A percentile compares a stretch with the other conserved stretches of the same genome.
phyloP scores from a whole-genome alignment of 2,888 invertebrate genomes.

The Netelia melanura region DNA sequence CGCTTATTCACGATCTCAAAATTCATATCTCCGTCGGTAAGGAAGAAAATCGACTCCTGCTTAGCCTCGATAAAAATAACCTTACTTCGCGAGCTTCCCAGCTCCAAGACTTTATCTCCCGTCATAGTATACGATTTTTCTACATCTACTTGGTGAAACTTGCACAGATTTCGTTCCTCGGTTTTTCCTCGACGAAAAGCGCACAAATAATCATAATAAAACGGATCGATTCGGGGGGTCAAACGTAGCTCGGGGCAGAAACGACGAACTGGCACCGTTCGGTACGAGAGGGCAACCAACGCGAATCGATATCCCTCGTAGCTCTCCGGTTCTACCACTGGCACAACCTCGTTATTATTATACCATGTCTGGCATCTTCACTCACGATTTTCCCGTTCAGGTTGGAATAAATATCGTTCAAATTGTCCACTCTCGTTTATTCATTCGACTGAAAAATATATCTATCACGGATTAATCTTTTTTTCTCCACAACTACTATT shows the following conservation, averaged over 20 bases:
- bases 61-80: too few species aligned
- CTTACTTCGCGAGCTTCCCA: neutral
- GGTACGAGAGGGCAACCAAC: constrained; percentile 58
- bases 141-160: neutral
- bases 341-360: constrained; percentile 63
- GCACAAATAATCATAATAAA: constrained; percentile 57
- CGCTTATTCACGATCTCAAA: too few species aligned
- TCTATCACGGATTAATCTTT: neutral
- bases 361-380: constrained; percentile 51
- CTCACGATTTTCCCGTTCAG: constrained; percentile 36
- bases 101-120: neutral
- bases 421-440: constrained; percentile 23
- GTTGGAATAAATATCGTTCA: constrained; percentile 52
- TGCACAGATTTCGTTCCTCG: neutral
- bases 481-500: neutral
- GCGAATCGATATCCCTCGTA: constrained; percentile 63
- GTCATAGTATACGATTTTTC: neutral
- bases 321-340: constrained; percentile 48
- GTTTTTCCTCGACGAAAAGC: constrained; percentile 19
- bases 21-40: too few species aligned
- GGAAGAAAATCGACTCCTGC: too few species aligned
- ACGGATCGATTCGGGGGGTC: constrained; percentile 57
- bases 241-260: constrained; percentile 53
- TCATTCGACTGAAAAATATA: constrained; percentile 4
- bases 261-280: constrained; percentile 65